Base-by-base conservation (phyloP, 2,888 invertebrate species). In the Drosophila prostipennis region DNA sequence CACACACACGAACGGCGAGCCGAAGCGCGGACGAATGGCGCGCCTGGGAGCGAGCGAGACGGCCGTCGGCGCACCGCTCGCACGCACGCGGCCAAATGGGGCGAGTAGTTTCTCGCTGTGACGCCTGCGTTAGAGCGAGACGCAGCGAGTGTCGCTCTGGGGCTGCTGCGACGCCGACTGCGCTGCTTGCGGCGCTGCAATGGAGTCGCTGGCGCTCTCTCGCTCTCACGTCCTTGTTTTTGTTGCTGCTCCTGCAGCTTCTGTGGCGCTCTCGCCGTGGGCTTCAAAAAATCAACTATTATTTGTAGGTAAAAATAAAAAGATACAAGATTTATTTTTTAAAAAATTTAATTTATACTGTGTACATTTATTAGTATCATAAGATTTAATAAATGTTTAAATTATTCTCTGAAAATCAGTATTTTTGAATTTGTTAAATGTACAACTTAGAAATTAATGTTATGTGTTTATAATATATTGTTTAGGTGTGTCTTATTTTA, bases 131-230 rank as follows among this genome's bases (percentile, higher is more conserved):
- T 3, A 67, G 70, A 87, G 69, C 40, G 86, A 63, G 87, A 79
- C 63, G 72, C 54, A 73, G 72, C 67, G 70, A 34, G n/a, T 48
- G 61, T 56, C 10, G 36, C 8, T 40, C 32, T 36, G 49, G 19
- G 23, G 68, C 67, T 67, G 56, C 56, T 55, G 70, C 65, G 54
- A 23, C 54, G 59, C 67, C 14, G 67, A 14, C 58, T 45, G 58
- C 52, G 78, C 74, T 51, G 68, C 57, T 43, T 23, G 54, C 73
- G 45, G 73, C 68, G 55, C 54, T 72, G 90, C 89, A 90, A 90
- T 90, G 90, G 90, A 90, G 91, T 90, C 89, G 63, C 61, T 39
- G 40, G 46, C 89, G 37, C 46, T 42, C 46, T 46, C 46, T 46
- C 16, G 90, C 84, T 46, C 90, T 82, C 79, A 89, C 90, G 86